Base-by-base conservation (phyloP, 2,888 invertebrate genomes). In the Ophion obscuratus region DNA sequence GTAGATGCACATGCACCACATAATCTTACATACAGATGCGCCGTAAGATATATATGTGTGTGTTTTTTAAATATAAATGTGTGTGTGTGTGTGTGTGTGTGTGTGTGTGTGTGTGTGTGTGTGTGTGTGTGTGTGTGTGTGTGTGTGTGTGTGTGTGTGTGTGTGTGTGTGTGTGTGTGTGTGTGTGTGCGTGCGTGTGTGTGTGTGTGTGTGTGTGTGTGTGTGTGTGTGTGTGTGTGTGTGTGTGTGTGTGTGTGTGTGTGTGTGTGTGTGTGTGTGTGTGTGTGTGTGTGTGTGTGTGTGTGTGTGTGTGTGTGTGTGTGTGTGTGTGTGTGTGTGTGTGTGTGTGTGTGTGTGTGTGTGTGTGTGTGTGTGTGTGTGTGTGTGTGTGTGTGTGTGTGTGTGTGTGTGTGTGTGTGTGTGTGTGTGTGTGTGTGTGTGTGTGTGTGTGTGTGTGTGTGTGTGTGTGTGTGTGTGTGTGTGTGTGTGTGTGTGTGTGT, bases 1-100 rank as follows among this genome's bases (percentile, higher is more conserved):
- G 70, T 70, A 70, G 57, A 71, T 81, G 57, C 74, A 53, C 11
- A 40, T 66, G 31, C 9, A 61, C 36, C 73, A 78, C 71, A 36
- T 61, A 66, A 40, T 31, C 57, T 4, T 44, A 2, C 20, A 68
- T 66, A 79, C 53, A 53, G 53, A 53, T 53, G 53, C 53, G 5
- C 14, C 14, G 5, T 17, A 17, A 53, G 1, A 40, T 75, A 75
- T 59, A 53, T 75, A 17, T 53, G 14, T 53, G 4, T 53, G 17
- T 53, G 4, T 7, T 3, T 27, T 2, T 27, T n/a, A n/a, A n/a
- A 27, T 27, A 27, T 27, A 27, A 2, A 27, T 27, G 2, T 27
- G 2, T 31, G 3, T 31, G 31, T 31, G 3, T 31, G 3, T 31
- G 31, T 3, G 3, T 31, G 31, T 31, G 3, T 31, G 31, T 31